Conservation (phyloP, 1,140 invertebrate species). For the Brachionus asplanchnoidis region DNA sequence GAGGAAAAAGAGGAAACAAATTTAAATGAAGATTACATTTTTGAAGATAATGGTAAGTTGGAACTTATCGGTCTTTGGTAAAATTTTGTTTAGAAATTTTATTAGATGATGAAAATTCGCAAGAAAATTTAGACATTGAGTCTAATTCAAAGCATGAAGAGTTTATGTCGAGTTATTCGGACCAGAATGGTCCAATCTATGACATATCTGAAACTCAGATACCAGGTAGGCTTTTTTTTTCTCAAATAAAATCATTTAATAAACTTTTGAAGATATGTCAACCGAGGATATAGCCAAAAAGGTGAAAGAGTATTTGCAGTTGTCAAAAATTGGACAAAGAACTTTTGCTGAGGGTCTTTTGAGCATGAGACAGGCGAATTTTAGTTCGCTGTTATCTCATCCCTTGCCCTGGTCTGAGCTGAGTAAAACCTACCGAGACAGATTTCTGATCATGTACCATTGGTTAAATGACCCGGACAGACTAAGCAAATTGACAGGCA, state of each 20-base stretch:
- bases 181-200: background rate
- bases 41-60: background rate
- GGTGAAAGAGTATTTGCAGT: conserved; percentile 29
- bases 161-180: background rate
- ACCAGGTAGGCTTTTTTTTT: background rate
- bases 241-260: background rate
- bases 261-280: background rate
- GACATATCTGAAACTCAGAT: background rate
- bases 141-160: background rate
- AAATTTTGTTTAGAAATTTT: background rate
- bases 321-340: conserved; percentile 7
- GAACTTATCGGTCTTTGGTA: background rate
- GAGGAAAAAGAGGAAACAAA: background rate
- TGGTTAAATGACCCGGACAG: conserved; percentile 35
- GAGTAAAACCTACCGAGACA: conserved; percentile 28
- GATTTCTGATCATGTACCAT: conserved; percentile 12
- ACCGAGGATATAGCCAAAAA: conserved; percentile 26
- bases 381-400: conserved; percentile 30
- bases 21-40: background rate
- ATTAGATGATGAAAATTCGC: background rate
- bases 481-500: background rate
- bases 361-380: conserved; percentile 40
- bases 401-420: conserved; percentile 23
- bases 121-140: background rate
- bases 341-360: conserved; percentile 6